Evolutionary conservation across 2,888 invertebrate species (phyloP), one percentile per base, ranked within the genome.

Genomic region (Macropis europaea): DNA sequence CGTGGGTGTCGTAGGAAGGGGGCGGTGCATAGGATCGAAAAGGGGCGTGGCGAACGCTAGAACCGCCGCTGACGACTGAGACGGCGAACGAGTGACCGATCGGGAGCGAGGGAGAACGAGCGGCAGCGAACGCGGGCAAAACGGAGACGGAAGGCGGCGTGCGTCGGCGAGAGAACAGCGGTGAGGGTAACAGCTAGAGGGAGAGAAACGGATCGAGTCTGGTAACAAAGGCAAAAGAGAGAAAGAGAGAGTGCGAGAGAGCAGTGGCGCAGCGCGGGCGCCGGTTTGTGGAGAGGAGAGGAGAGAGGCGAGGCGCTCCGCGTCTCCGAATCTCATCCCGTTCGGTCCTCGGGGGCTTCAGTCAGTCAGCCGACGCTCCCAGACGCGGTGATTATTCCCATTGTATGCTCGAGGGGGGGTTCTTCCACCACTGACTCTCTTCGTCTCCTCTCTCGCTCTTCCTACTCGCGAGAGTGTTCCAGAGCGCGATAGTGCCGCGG

Each of bases 361-460:
- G 87, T 86, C 87, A 86, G 87, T 85, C 85, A 84, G 87, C 82
- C 87, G 86, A 87, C 86, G 87, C 86, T 86, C 82, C 85, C 83
- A 82, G 82, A 83, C 86, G 85, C 85, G 86, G 85, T 87, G 86
- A 88, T 89, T 88, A 87, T 88, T 87, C 82, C 84, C 81, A 88
- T 88, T 88, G 88, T 87, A 81, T 78, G 81, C 67, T 64, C 69
- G 64, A 56, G 79, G 66, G 79, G 79, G 79, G 54, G 76, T 63
- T 57, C 68, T 68, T 77, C 77, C 74, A 71, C 77, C 74, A 64
- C 59, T 62, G 68, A 45, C 72, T 56, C 60, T 69, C n/a, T n/a
- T n/a, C 80, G 47, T 54, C 50, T 61, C 57, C 56, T 61, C 64
- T 64, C 62, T 61, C 66, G 45, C 72, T 74, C 72, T 72, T 56